Conservation (phyloP, 2,113 vertebrate genomes). For the Atractosteus spatula region DNA sequence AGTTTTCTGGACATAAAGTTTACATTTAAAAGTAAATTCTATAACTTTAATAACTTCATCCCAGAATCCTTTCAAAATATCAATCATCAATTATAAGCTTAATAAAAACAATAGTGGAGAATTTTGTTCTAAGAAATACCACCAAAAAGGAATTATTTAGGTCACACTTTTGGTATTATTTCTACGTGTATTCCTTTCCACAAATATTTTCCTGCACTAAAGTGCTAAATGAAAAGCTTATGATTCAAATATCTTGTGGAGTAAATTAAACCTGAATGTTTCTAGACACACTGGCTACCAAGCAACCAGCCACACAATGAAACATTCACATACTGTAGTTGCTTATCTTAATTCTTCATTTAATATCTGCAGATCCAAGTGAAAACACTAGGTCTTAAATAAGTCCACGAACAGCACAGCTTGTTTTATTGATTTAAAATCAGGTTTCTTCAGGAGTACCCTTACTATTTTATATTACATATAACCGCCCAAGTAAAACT, state of each 20-base stretch:
- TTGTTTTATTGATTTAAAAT: no score
- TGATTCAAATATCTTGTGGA: neutral
- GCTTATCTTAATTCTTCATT: constrained; percentile 9
- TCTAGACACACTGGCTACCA: neutral
- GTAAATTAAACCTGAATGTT: constrained; percentile 3
- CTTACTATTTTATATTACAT: no score
- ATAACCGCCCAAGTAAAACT: no score
- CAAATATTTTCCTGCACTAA: neutral
- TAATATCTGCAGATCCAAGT: neutral
- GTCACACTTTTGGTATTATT: neutral
- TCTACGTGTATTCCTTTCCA: neutral
- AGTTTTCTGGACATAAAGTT: no score
- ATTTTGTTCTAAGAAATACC: no score
- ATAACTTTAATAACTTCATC: no score
- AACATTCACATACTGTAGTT: neutral
- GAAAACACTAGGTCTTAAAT: constrained; percentile 1
- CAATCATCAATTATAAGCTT: no score
- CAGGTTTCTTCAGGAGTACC: no score
- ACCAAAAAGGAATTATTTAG: neutral
- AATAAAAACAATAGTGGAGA: no score
- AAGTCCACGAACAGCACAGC: neutral
- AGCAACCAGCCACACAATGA: constrained; percentile 11
- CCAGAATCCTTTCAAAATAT: no score
- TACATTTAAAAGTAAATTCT: no score
- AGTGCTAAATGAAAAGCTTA: neutral